Conservation (phyloP, 1,140 invertebrate genomes). For the Nebria ingens region DNA sequence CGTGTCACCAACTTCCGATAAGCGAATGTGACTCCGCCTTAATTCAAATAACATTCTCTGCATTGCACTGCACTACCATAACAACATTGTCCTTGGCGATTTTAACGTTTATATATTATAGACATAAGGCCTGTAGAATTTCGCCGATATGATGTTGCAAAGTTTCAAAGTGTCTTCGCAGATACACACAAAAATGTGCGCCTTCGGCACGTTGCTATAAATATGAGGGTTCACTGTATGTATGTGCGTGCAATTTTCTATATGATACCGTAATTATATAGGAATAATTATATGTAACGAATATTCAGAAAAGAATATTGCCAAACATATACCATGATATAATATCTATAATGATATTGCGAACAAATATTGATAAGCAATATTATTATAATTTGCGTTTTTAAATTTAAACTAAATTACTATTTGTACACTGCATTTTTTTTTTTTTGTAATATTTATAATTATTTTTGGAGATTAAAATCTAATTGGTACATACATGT, state of each 20-base stretch:
- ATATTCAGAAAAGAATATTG: background rate
- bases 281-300: background rate
- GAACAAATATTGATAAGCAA: too few relatives aligned
- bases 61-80: too few relatives aligned
- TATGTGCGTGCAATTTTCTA: background rate
- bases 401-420: too few relatives aligned
- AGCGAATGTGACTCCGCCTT: background rate
- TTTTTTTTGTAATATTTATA: too few relatives aligned
- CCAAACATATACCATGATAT: too few relatives aligned
- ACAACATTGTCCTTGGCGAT: background rate
- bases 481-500: too few relatives aligned
- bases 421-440: too few relatives aligned
- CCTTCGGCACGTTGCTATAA: background rate
- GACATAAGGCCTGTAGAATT: background rate
- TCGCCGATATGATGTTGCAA: background rate
- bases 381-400: too few relatives aligned
- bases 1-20: background rate
- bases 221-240: background rate
- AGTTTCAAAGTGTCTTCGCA: background rate
- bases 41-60: too few relatives aligned
- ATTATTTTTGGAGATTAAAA: too few relatives aligned
- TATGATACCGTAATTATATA: background rate
- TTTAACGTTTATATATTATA: background rate
- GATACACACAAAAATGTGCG: background rate
- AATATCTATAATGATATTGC: too few relatives aligned